phyloP scores from a whole-genome alignment of 2,113 vertebrate genomes.

The Peromyscus maniculatus region DNA sequence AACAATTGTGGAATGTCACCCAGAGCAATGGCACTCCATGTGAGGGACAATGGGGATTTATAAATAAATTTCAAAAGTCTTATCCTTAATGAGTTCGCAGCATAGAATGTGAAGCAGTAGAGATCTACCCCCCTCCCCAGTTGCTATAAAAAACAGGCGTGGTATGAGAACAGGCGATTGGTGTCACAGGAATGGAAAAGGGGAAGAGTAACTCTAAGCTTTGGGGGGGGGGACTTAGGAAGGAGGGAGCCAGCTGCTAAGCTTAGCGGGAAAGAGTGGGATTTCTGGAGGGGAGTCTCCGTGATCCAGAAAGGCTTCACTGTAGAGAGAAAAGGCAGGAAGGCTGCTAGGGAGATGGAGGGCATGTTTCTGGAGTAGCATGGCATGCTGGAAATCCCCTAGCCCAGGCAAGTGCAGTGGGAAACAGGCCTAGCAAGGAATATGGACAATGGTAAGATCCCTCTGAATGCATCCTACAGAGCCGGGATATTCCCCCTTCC shows the following conservation, averaged over 20 bases:
- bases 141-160: background rate
- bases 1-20: background rate
- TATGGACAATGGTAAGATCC: background rate
- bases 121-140: background rate
- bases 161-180: background rate
- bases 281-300: background rate
- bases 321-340: background rate
- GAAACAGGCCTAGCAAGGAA: background rate
- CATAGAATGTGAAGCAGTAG: background rate
- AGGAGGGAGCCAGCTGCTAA: background rate
- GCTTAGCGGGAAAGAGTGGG: background rate
- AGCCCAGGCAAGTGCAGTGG: background rate
- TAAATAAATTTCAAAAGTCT: constrained; percentile 4
- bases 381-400: background rate
- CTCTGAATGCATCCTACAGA: constrained; percentile 3
- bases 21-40: background rate
- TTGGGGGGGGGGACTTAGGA: background rate
- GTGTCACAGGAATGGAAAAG: background rate
- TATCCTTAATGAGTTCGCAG: background rate
- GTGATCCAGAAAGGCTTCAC: background rate
- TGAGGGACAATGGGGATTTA: background rate
- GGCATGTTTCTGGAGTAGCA: background rate
- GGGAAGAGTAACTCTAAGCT: background rate
- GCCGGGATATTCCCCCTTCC: constrained; percentile 5
- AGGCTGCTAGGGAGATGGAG: background rate